Percentiles rank a stretch among this genome's conserved stretches.
phyloP scores from a whole-genome alignment of 2,888 invertebrate genomes.

The Drosophila anomalata region DNA sequence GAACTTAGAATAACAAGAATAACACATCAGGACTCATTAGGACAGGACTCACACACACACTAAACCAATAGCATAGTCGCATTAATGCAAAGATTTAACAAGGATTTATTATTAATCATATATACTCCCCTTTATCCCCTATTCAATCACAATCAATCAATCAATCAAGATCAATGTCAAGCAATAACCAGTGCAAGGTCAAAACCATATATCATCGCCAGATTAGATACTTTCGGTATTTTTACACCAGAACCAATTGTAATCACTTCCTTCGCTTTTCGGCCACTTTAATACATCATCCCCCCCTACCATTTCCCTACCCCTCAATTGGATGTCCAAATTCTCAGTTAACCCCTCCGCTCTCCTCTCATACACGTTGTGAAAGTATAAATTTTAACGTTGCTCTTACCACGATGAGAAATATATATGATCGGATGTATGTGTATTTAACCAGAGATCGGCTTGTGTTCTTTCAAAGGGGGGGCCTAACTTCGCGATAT shows the following conservation, averaged over 20 bases:
- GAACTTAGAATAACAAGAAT: too few relatives aligned
- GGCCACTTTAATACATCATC: background rate
- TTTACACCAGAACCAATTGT: background rate
- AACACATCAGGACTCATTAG: background rate
- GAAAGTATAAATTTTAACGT: conserved; percentile 8
- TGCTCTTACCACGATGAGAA: background rate
- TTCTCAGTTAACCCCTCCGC: background rate
- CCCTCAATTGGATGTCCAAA: background rate
- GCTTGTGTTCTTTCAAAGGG: too few relatives aligned
- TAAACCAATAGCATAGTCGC: background rate
- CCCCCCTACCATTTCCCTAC: background rate
- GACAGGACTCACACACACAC: background rate
- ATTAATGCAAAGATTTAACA: background rate
- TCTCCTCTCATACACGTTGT: conserved; percentile 1
- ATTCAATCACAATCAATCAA: background rate
- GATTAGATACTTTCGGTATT: conserved; percentile 14
- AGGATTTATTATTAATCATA: too few relatives aligned
- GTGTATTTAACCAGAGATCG: background rate
- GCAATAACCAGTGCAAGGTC: background rate
- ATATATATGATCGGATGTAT: conserved; percentile 1
- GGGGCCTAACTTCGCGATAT: too few relatives aligned
- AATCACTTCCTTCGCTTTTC: background rate
- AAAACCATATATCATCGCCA: conserved; percentile 1
- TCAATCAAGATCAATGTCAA: background rate
- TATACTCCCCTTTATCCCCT: background rate